Evolutionary conservation across 1,140 invertebrate species (phyloP), one percentile per base, ranked within the genome.

Genomic region (Glossosoma conforme): DNA sequence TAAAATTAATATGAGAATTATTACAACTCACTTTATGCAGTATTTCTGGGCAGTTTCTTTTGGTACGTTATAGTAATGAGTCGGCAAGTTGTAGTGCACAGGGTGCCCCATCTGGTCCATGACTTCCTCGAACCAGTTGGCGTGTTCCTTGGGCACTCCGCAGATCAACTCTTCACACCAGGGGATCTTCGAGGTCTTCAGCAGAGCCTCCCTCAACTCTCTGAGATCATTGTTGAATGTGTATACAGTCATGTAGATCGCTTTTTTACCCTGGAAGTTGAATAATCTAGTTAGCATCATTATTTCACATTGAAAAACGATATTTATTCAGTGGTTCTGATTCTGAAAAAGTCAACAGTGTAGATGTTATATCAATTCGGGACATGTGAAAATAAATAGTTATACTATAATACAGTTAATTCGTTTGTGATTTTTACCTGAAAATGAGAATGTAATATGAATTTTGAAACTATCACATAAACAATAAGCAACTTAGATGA

Each of bases 121-220:
- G n/a, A 56, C 52, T 18, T 37, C 21, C 1, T 20, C 10, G 25
- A 56, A 56, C 54, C 54, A 52, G 11, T 25, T 11, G 8, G 35
- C 20, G 19, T 3, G 14, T 0, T 41, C 54, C 25, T 24, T 8
- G 1, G 48, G 54, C 11, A 56, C 33, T 1, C 54, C 54, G 17
- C 54, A 56, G 17, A 45, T 40, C 19, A 48, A 44, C 24, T 48
- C 53, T 11, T 60, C 53, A 19, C 41, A 44, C 55, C 60, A 62
- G 40, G 54, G 41, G 17, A 62, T 58, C 15, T 35, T 45, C 42
- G 50, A 54, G 3, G 58, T 58, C 44, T 56, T 52, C 22, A 49
- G 47, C 1, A 62, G 28, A 8, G 58, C 57, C 10, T 43, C n/a
- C 37, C 47, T 56, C 20, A 62, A 25, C 3, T 50, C 48, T n/a